phyloP scores from a whole-genome alignment of 2,113 vertebrate species.

The Chauna torquata region DNA sequence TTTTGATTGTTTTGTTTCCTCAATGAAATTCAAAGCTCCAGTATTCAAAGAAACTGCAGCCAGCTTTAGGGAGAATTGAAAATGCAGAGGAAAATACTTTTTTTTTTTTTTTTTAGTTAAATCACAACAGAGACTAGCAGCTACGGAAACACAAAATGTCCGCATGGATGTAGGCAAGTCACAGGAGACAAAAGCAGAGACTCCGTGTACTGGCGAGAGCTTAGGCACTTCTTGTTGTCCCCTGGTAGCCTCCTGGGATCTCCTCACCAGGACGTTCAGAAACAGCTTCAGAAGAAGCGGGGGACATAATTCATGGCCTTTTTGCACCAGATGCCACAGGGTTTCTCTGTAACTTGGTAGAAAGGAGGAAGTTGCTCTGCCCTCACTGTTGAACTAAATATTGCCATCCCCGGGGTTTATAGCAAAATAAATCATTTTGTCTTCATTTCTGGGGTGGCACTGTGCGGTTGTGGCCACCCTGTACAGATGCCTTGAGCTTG shows the following conservation, averaged over 20 bases:
- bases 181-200: neutral
- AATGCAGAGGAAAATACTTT: neutral
- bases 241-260: neutral
- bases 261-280: neutral
- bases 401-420: neutral
- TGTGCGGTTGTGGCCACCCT: neutral
- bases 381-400: neutral
- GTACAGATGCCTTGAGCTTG: neutral
- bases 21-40: neutral
- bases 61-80: neutral
- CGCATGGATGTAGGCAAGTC: neutral
- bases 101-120: neutral
- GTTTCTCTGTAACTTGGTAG: neutral
- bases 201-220: neutral
- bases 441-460: neutral
- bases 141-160: neutral
- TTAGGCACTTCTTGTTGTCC: neutral
- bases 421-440: neutral
- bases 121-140: neutral
- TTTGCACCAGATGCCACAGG: neutral
- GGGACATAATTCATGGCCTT: neutral
- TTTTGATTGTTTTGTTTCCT: slow-evolving; percentile 16
- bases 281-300: neutral
- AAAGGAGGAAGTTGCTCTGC: neutral
- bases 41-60: neutral